These are phyloP conservation scores for Acipenser ruthenus DNA, from an alignment of 2,797 vertebrate species.

Conservation along the genomic window DNA sequence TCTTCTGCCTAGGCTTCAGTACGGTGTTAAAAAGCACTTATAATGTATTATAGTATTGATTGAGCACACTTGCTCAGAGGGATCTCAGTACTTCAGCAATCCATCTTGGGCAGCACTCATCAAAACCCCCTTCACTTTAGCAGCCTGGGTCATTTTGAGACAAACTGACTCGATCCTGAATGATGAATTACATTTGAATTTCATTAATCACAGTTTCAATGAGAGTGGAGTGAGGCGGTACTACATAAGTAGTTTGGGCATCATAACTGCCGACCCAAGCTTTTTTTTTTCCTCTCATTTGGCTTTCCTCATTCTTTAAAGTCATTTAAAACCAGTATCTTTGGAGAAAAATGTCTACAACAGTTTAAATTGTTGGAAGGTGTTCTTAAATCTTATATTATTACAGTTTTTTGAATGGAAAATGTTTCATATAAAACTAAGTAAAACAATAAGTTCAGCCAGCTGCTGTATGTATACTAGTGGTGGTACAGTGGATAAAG, in stretches of 20 bases:
- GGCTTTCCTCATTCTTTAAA: not conserved
- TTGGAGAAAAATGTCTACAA: not conserved
- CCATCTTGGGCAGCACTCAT: slow-evolving; percentile 1
- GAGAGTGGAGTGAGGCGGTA: not conserved
- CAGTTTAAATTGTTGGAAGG: not conserved
- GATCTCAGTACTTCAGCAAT: not conserved
- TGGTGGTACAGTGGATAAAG: too few relatives aligned
- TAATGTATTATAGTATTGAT: not conserved
- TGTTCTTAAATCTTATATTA: not conserved
- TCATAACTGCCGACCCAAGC: not conserved
- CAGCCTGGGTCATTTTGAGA: not conserved
- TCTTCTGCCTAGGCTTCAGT: not conserved
- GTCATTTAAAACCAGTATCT: too few relatives aligned
- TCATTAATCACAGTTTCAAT: slow-evolving; percentile 4
- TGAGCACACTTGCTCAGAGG: not conserved
- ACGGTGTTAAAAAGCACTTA: not conserved
- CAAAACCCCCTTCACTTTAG: slow-evolving; percentile 2
- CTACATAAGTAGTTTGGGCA: not conserved
- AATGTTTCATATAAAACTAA: not conserved
- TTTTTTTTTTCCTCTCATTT: not conserved
- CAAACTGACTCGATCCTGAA: not conserved
- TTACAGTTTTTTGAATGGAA: not conserved
- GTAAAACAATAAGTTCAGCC: not conserved
- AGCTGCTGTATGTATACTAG: not conserved
- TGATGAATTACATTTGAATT: slow-evolving; percentile 1